Conservation (phyloP, 2,888 invertebrate species). For the Zaprionus lineosus region DNA sequence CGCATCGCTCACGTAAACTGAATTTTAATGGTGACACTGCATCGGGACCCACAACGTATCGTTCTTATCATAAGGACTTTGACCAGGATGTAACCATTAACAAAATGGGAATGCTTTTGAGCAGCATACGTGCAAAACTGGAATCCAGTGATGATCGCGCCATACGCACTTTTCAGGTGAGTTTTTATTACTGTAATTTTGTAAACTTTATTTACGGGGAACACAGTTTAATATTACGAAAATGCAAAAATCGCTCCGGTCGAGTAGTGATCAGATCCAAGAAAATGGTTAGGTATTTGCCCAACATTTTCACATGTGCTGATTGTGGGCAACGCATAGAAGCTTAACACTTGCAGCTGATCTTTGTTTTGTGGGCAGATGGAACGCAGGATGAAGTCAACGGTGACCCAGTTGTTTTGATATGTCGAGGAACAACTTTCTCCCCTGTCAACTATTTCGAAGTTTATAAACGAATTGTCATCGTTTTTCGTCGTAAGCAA, state of each 20-base stretch:
- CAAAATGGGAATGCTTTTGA: conserved; percentile 80
- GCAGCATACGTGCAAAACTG: conserved; percentile 78
- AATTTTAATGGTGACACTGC: conserved; percentile 58
- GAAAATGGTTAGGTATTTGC: conserved; percentile 88
- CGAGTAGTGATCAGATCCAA: conserved; percentile 93
- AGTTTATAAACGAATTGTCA: conserved; percentile 15
- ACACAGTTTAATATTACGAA: conserved; percentile 22
- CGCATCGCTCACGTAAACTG: conserved; percentile 65
- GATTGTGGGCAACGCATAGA: conserved; percentile 87
- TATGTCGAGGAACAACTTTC: conserved; percentile 85
- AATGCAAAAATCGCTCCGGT: conserved; percentile 87
- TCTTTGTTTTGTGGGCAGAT: conserved; percentile 80
- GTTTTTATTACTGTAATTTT: conserved; percentile 28
- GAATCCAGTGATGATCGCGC: conserved; percentile 80
- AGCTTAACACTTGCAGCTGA: conserved; percentile 82
- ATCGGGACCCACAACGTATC: conserved; percentile 70
- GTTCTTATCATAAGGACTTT: conserved; percentile 79
- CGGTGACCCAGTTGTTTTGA: conserved; percentile 90
- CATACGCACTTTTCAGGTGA: conserved; percentile 76
- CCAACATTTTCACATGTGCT: conserved; percentile 85
- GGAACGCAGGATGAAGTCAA: conserved; percentile 95
- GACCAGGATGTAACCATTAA: conserved; percentile 80
- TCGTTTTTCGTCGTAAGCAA: conserved; percentile 4
- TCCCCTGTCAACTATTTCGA: conserved; percentile 54
- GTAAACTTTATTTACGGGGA: not conserved